Evolutionary conservation across 2,888 invertebrate genomes (phyloP).

Genomic region (Melinaea menophilus): DNA sequence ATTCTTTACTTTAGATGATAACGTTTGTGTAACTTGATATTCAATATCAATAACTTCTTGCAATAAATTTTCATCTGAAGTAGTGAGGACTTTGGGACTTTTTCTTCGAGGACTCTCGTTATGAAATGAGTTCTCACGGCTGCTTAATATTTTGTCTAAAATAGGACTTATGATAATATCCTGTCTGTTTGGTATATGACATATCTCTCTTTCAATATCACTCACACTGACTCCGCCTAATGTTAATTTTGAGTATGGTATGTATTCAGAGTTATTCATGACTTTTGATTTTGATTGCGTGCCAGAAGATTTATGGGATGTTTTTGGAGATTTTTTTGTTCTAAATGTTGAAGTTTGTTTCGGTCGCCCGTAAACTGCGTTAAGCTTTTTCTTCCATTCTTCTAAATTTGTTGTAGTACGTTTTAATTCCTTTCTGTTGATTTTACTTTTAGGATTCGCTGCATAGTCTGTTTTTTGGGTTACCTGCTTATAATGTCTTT

Average conservation of each 20-base stretch:
- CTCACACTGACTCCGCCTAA: constrained; percentile 64
- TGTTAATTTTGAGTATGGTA: constrained; percentile 71
- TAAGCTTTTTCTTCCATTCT: constrained; percentile 63
- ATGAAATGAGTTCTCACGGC: constrained; percentile 59
- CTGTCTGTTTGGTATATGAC: constrained; percentile 50
- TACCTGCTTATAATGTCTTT: constrained; percentile 32
- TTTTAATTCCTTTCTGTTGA: constrained; percentile 39
- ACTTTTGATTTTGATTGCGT: constrained; percentile 25
- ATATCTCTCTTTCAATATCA: constrained; percentile 67
- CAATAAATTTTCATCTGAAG: constrained; percentile 69
- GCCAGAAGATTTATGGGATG: constrained; percentile 19
- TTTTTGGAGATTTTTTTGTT: constrained; percentile 35
- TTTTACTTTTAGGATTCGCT: constrained; percentile 19
- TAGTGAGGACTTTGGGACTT: constrained; percentile 52
- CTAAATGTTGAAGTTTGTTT: constrained; percentile 40
- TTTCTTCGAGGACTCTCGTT: constrained; percentile 44
- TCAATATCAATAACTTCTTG: constrained; percentile 68
- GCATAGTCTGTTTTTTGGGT: constrained; percentile 5
- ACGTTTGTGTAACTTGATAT: constrained; percentile 53
- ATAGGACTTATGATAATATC: constrained; percentile 60
- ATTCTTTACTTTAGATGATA: constrained; percentile 45
- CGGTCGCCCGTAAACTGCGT: constrained; percentile 52
- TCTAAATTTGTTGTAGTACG: constrained; percentile 46
- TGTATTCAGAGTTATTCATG: constrained; percentile 61
- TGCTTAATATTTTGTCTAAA: constrained; percentile 61